Evolutionary conservation across 2,797 vertebrate genomes (phyloP).

Genomic region (Mergus octosetaceus): DNA sequence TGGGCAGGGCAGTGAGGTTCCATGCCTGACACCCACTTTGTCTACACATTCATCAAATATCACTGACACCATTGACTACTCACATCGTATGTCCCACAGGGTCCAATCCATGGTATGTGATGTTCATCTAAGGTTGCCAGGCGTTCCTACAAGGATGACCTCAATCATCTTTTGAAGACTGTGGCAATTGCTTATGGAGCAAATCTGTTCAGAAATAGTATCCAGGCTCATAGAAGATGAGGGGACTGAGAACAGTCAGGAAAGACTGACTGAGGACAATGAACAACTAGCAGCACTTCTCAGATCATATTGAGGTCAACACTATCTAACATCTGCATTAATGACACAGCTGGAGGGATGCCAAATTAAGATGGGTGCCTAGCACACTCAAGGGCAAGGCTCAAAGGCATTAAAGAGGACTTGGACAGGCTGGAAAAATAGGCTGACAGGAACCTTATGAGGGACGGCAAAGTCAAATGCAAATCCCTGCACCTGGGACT

Average conservation of each 20-base stretch:
- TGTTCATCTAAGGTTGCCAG: neutral
- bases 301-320: neutral
- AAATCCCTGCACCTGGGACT: neutral
- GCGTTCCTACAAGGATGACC: neutral
- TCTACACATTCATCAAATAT: neutral
- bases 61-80: neutral
- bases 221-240: neutral
- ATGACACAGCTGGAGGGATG: neutral
- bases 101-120: fast-evolving
- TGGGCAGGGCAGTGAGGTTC: neutral
- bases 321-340: neutral
- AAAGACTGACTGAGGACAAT: neutral
- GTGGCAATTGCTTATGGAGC: no score
- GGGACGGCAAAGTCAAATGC: neutral
- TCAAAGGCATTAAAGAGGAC: neutral
- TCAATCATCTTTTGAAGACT: neutral
- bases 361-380: neutral
- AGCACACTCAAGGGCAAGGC: no score
- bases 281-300: neutral
- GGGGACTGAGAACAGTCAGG: neutral
- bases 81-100: no score
- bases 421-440: neutral
- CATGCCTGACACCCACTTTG: neutral
- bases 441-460: neutral
- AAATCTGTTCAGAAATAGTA: neutral